Evolutionary conservation across 2,797 vertebrate species (phyloP), one percentile per base, ranked within the genome.

Genomic region (Semotilus atromaculatus): DNA sequence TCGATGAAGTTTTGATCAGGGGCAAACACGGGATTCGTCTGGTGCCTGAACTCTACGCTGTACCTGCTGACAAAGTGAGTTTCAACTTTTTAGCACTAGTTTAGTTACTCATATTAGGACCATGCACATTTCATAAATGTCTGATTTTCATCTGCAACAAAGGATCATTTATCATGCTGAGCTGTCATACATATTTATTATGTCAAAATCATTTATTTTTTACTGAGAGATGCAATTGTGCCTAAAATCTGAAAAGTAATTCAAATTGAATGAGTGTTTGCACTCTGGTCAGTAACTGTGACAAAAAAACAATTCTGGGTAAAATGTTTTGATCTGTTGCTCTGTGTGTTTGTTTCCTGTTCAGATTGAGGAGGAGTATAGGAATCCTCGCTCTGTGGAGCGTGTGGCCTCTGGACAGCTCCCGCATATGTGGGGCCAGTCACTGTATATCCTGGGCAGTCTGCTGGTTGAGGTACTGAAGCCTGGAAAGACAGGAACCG

Each of bases 401-500:
- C 95, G 98, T 88, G 86, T 96, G 83, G 94, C 96, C 19, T 60
- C 94, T 88, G 98, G 98, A 23, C 98, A 99, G 92, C 88, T 98
- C 40, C 98, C 98, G 14, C 98, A 99, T 93, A 96, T 99, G 94
- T 99, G 98, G 98, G 98, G 98, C 45, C 98, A 99, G 43, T 99
- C 97, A 0, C 92, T 99, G 29, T 99, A 99, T 89, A 96, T 99
- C 83, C 89, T 99, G 81, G 93, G 97, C 88, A 96, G 94, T 70
- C 94, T 99, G 0, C 91, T 99, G 90, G 96, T 97, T 66, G 98
- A 99, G 97, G 98, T 99, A 96, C 43, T 29, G n/a, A 58, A 62
- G 21, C 43, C 36, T 68, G 51, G 21, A 75, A 26, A 36, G 18
- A 43, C 53, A 40, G 51, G 11, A 75, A 36, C 36, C 0, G 3